Conservation (phyloP, 2,888 invertebrate species). For the Anoncus sp. region DNA sequence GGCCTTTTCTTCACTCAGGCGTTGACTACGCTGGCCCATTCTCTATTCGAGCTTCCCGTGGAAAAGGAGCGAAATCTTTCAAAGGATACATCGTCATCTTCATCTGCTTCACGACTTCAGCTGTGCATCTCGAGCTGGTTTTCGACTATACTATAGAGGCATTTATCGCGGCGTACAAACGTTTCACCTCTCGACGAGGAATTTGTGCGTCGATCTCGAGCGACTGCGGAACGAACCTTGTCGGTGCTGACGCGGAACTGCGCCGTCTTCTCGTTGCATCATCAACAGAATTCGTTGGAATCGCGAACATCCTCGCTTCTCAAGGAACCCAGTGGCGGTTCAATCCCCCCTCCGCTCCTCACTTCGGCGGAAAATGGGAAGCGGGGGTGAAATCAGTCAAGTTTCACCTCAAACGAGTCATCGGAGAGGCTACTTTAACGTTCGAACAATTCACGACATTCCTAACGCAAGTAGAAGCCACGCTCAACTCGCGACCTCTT, state of each 20-base stretch:
- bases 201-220: neutral
- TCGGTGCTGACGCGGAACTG: slow-evolving; percentile 9
- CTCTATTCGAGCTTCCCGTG: neutral
- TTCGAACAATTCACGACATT: neutral
- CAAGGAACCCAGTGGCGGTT: too few relatives aligned
- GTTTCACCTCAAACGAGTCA: neutral
- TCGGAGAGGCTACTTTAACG: neutral
- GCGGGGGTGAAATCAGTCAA: neutral
- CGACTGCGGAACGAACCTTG: slow-evolving; percentile 28
- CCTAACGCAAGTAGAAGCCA: neutral
- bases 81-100: slow-evolving; percentile 19
- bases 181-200: slow-evolving; percentile 28
- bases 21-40: slow-evolving; percentile 42
- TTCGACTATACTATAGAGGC: slow-evolving; percentile 21
- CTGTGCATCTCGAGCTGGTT: slow-evolving; percentile 36
- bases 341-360: too few relatives aligned
- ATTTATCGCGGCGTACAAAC: slow-evolving; percentile 12
- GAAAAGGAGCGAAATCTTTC: neutral
- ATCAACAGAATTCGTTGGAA: too few relatives aligned
- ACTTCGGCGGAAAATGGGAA: too few relatives aligned
- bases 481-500: slow-evolving; percentile 8
- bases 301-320: too few relatives aligned
- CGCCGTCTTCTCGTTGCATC: neutral
- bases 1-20: slow-evolving; percentile 10
- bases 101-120: slow-evolving; percentile 13